Percentiles rank a stretch among this genome's conserved stretches.
phyloP scores from a whole-genome alignment of 2,888 invertebrate genomes.

The Amblyjoppa proteus region DNA sequence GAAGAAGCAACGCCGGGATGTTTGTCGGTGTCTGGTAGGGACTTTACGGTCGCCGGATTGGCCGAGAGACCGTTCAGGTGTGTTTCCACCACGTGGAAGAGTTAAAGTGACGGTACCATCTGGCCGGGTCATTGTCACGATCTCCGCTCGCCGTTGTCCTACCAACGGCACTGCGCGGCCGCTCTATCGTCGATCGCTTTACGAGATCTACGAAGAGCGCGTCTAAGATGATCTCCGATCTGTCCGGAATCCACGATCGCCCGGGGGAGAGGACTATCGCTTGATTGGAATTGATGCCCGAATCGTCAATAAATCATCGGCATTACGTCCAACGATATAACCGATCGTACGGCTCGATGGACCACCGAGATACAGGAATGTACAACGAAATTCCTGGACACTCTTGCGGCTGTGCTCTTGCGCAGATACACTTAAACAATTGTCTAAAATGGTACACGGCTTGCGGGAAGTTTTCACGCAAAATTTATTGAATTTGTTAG shows the following conservation, averaged over 20 bases:
- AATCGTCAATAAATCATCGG: slow-evolving; percentile 53
- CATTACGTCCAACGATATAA: background rate
- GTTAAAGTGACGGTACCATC: slow-evolving; percentile 70
- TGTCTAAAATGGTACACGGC: no score
- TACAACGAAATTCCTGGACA: background rate
- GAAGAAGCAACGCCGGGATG: slow-evolving; percentile 64
- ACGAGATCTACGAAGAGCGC: slow-evolving; percentile 47
- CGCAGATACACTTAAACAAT: background rate
- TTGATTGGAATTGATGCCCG: slow-evolving; percentile 65
- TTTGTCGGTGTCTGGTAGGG: slow-evolving; percentile 75
- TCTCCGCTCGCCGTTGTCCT: slow-evolving; percentile 59
- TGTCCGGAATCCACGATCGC: slow-evolving; percentile 18
- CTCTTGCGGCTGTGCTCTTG: background rate
- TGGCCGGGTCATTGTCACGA: slow-evolving; percentile 81
- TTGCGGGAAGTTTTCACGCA: no score
- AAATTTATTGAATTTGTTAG: no score
- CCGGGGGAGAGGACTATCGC: slow-evolving; percentile 16
- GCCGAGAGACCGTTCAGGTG: slow-evolving; percentile 74
- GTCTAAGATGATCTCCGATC: slow-evolving; percentile 10
- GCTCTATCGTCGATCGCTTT: slow-evolving; percentile 40
- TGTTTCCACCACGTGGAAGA: slow-evolving; percentile 76
- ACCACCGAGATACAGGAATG: slow-evolving; percentile 27
- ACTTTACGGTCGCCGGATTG: slow-evolving; percentile 73
- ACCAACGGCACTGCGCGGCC: slow-evolving; percentile 28
- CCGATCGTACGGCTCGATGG: slow-evolving; percentile 10